Evolutionary conservation across 2,888 invertebrate genomes (phyloP), one percentile per base, ranked within the genome.

Genomic region (Amblyjoppa fuscipennis): DNA sequence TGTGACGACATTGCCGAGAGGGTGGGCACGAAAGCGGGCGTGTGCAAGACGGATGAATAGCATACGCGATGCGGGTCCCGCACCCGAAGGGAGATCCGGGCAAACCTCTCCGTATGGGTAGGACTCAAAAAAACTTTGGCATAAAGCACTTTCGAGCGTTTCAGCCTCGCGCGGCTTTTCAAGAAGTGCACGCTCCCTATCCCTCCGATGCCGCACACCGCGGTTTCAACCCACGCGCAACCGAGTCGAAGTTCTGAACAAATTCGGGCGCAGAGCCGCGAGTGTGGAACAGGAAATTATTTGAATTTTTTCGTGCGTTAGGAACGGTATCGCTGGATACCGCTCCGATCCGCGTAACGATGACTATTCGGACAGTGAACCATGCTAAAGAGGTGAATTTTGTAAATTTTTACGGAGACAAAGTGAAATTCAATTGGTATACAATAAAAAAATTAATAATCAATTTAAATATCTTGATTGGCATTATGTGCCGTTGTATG

Each of bases 61-160:
- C 66, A 76, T 64, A 64, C 31, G 59, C 73, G 20, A 41, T 49
- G 66, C 70, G 76, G 49, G 49, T 11, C 20, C 25, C 71, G 28
- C 28, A 28, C 28, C 69, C 31, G 51, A 73, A n/a, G 45, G 25
- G 59, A 79, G 69, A 74, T 59, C 13, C 59, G 25, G 2, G 25
- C 59, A 4, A 59, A 59, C 59, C 11, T 45, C 16, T 45, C 45
- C 45, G 45, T 38, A 20, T 31, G 25, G 51, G 53, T 53, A 66
- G 41, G 69, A 69, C 70, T 82, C 78, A 11, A 79, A 16, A 79
- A 66, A 82, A 85, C 82, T 85, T 85, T 79, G 59, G 66, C 71
- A 79, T 61, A 73, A 82, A 82, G 82, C 82, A 82, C 85, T 85
- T 80, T 80, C 11, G 85, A 79, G 82, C 79, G 79, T 82, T 75